A percentile compares a stretch with the other conserved stretches of the same genome.
Conservation (phyloP, 2,888 invertebrate species). For the Drosophila atripex region DNA sequence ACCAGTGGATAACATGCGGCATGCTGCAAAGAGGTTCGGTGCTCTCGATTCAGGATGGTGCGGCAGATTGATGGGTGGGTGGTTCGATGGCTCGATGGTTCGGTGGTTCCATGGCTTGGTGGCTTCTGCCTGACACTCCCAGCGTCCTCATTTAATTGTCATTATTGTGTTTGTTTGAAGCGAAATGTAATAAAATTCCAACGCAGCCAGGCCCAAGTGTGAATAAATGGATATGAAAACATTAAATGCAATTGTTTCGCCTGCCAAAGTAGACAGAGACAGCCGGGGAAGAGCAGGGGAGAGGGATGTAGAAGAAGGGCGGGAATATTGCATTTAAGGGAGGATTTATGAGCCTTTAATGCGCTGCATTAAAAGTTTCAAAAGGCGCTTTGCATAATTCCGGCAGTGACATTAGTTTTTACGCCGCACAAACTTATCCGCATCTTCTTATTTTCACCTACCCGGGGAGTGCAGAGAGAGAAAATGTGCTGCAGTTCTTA, state of each 20-base stretch:
- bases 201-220: constrained; percentile 36
- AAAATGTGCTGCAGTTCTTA: neutral
- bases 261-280: neutral
- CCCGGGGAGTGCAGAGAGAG: constrained; percentile 79
- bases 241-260: constrained; percentile 56
- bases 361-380: constrained; percentile 64
- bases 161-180: constrained; percentile 63
- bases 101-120: neutral
- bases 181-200: constrained; percentile 59
- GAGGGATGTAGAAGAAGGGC: neutral
- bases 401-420: constrained; percentile 58
- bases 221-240: constrained; percentile 59
- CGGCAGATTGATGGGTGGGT: neutral
- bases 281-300: neutral
- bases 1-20: constrained; percentile 44
- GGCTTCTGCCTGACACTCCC: neutral
- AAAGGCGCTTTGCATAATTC: constrained; percentile 63
- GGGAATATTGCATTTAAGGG: constrained; percentile 52
- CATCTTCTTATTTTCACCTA: neutral
- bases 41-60: neutral
- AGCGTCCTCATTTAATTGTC: constrained; percentile 63
- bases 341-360: constrained; percentile 65
- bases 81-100: neutral
- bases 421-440: constrained; percentile 33
- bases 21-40: neutral